Percentiles rank a stretch among this genome's conserved stretches.
These are phyloP conservation scores for Hyposoter didymator DNA, from an alignment of 2,888 invertebrate species.

Conservation along the genomic window DNA sequence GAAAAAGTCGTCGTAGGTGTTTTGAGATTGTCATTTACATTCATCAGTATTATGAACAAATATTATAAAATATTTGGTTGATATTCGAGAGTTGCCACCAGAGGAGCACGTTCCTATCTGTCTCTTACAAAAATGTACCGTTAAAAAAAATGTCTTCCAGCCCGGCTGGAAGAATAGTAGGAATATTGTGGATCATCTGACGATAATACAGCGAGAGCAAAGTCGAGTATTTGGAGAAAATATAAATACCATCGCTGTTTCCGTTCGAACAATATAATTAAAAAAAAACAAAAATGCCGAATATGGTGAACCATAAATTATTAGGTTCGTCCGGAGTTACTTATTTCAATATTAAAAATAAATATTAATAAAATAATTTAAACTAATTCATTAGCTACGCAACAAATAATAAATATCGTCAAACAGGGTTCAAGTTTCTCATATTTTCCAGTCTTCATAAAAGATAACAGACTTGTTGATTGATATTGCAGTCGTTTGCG, in stretches of 20 bases:
- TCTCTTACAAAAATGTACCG: constrained; percentile 4
- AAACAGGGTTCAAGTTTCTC: constrained; percentile 64
- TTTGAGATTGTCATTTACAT: not conserved
- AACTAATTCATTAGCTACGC: constrained; percentile 31
- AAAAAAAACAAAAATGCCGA: constrained; percentile 13
- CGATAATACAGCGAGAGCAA: constrained; percentile 25
- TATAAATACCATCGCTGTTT: constrained; percentile 27
- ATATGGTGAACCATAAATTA: constrained; percentile 42
- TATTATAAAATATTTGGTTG: not conserved
- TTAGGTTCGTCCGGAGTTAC: constrained; percentile 59
- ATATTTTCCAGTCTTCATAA: constrained; percentile 39
- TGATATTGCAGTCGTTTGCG: not conserved
- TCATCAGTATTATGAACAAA: not conserved
- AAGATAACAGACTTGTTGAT: constrained; percentile 19
- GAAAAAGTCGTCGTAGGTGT: not conserved
- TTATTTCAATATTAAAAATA: constrained; percentile 38
- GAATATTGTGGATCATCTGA: not conserved
- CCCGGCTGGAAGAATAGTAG: not conserved
- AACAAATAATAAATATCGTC: constrained; percentile 50
- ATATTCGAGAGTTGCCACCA: not conserved
- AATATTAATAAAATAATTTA: constrained; percentile 32
- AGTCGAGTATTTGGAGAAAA: not conserved
- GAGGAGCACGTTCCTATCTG: not conserved
- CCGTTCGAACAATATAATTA: not conserved
- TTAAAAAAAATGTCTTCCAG: constrained; percentile 4